phyloP scores from a whole-genome alignment of 2,888 invertebrate species.

The Pollenia labialis region DNA sequence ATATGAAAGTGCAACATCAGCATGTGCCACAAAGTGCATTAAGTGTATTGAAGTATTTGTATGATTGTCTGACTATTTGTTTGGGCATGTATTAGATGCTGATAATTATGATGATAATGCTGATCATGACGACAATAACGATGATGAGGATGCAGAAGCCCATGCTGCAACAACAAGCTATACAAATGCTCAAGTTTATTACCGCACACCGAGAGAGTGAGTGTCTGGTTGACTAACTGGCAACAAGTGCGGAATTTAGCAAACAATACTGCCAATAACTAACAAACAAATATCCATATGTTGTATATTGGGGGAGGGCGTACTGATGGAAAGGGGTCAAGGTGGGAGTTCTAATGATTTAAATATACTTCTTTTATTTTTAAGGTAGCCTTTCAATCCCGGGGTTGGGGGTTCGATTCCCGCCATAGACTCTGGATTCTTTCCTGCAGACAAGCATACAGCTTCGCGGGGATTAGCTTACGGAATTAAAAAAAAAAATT shows the following conservation, averaged over 20 bases:
- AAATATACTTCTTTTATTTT: not conserved
- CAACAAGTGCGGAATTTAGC: slow-evolving; percentile 58
- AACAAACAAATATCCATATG: slow-evolving; percentile 38
- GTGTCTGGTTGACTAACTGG: slow-evolving; percentile 52
- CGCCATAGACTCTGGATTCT: no score
- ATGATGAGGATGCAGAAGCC: slow-evolving; percentile 1
- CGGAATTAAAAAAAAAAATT: no score
- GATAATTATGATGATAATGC: slow-evolving; percentile 41
- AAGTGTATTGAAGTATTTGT: slow-evolving; percentile 29
- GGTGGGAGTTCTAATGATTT: not conserved
- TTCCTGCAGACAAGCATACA: no score
- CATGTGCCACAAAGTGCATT: slow-evolving; percentile 47
- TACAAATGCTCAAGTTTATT: slow-evolving; percentile 67
- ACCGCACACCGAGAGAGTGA: slow-evolving; percentile 58
- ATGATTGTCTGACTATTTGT: slow-evolving; percentile 41
- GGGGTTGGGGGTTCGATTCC: no score
- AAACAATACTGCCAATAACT: slow-evolving; percentile 50
- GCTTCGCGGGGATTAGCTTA: no score
- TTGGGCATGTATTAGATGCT: slow-evolving; percentile 59
- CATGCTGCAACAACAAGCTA: not conserved
- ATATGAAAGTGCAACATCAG: slow-evolving; percentile 51
- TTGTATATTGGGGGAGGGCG: not conserved
- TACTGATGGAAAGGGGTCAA: not conserved
- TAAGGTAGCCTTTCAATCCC: no score
- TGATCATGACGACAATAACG: slow-evolving; percentile 6